A percentile compares a stretch with the other conserved stretches of the same genome.
Evolutionary conservation across 1,140 invertebrate species (phyloP).

Genomic region (Palaemon carinicauda): DNA sequence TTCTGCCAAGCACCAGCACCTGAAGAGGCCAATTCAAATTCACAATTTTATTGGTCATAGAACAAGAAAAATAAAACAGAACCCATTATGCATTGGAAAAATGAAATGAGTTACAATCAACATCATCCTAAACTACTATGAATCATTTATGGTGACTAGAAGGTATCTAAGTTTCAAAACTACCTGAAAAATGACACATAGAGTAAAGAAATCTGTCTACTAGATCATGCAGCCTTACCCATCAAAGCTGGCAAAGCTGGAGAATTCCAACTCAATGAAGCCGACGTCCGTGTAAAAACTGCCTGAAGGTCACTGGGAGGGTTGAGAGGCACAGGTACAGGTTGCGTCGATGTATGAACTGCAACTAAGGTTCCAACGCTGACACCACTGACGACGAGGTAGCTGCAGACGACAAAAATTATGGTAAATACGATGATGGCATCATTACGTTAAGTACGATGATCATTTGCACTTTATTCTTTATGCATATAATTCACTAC

Average conservation of each 20-base stretch:
- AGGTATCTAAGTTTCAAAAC: neutral
- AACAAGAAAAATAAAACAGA: neutral
- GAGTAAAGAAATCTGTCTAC: neutral
- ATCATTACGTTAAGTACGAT: neutral
- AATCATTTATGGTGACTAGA: neutral
- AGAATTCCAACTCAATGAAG: slow-evolving; percentile 60
- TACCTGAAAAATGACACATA: neutral
- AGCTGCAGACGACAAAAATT: slow-evolving; percentile 78
- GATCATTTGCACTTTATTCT: too few species aligned
- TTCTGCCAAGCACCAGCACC: slow-evolving; percentile 77
- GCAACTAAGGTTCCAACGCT: slow-evolving; percentile 31
- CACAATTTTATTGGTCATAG: neutral
- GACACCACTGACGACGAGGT: slow-evolving; percentile 66
- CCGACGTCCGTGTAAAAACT: slow-evolving; percentile 69
- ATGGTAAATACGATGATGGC: slow-evolving; percentile 65
- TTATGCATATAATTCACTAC: too few species aligned
- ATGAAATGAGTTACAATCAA: neutral
- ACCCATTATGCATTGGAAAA: neutral
- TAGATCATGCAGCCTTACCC: slow-evolving; percentile 62
- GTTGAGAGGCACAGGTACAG: slow-evolving; percentile 78
- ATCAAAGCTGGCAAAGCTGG: slow-evolving; percentile 79
- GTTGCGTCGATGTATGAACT: slow-evolving; percentile 72
- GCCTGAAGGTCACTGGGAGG: slow-evolving; percentile 80
- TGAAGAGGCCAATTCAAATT: slow-evolving; percentile 37
- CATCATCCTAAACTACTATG: neutral